Evolutionary conservation across 2,113 vertebrate species (phyloP), one percentile per base, ranked within the genome.

Genomic region (Bubalus kerabau): DNA sequence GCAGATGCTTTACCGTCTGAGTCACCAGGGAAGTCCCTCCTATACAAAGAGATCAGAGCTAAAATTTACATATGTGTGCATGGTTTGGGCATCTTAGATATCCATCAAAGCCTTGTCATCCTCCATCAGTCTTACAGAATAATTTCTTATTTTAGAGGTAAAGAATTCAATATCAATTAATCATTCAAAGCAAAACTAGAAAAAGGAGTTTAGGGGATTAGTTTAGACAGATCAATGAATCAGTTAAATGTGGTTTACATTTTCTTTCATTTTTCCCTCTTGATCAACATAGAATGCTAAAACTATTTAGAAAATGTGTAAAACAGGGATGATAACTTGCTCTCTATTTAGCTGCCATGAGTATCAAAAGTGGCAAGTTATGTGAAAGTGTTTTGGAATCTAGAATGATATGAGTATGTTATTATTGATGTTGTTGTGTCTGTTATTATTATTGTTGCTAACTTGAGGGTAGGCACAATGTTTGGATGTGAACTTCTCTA

Each of bases 181-280:
- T 87, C 17, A 82, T 64, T 96, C n/a, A 74, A 94, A 92, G 1
- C 43, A 84, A 92, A 96, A 87, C 7, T 90, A 23, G 57, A 36
- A 16, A 86, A 88, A 94, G 4, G 28, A 32, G 15, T 52, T 71
- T 60, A 67, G 74, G 28, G 28, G 87, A 43, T 92, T 90, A 59
- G 28, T 76, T 94, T 83, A 54, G 76, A 92, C 74, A 67, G n/a
- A 85, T 81, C n/a, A 95, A 59, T 81, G 15, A 6, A 46, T 95
- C 57, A 40, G 28, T 56, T 96, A 62, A 64, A 85, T 46, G 1
- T 85, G n/a, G 36, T 88, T 88, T 91, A 83, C 43, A 88, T 56
- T 30, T 80, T 6, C 50, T 94, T 21, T 54, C n/a, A 32, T 60
- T 81, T 59, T 74, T 92, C 74, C 24, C n/a, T 96, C 50, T 92